These are phyloP conservation scores for Mus spicilegus DNA, from an alignment of 2,113 vertebrate species.

Conservation along the genomic window DNA sequence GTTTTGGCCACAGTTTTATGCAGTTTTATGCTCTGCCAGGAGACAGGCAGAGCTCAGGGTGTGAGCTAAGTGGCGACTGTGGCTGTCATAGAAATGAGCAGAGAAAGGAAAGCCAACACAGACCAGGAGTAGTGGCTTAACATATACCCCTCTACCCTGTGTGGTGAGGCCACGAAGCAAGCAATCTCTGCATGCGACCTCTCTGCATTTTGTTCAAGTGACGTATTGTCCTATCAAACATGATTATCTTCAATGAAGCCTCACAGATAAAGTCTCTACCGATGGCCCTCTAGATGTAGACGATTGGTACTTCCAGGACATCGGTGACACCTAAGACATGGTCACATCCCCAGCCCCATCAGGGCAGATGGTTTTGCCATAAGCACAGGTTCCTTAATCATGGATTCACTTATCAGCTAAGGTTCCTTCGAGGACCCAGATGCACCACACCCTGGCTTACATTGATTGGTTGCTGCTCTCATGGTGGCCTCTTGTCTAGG, in stretches of 20 bases:
- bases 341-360: not conserved
- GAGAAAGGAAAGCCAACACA: not conserved
- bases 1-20: not conserved
- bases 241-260: not conserved
- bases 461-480: not conserved
- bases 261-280: not conserved
- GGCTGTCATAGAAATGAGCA: not conserved
- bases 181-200: not conserved
- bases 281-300: not conserved
- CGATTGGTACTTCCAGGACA: not conserved
- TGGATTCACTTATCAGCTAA: not conserved
- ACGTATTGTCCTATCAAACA: not conserved
- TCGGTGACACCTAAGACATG: not conserved
- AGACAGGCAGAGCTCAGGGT: no score
- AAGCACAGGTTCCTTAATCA: not conserved
- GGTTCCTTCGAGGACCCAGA: not conserved
- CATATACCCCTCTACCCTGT: not conserved
- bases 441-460: not conserved
- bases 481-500: not conserved
- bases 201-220: not conserved
- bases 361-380: not conserved
- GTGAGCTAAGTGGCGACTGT: no score
- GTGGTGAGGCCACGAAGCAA: rapidly evolving
- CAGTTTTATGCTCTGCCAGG: no score
- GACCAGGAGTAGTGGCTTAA: not conserved